phyloP scores from a whole-genome alignment of 2,888 invertebrate genomes.

The Bedellia somnulentella region DNA sequence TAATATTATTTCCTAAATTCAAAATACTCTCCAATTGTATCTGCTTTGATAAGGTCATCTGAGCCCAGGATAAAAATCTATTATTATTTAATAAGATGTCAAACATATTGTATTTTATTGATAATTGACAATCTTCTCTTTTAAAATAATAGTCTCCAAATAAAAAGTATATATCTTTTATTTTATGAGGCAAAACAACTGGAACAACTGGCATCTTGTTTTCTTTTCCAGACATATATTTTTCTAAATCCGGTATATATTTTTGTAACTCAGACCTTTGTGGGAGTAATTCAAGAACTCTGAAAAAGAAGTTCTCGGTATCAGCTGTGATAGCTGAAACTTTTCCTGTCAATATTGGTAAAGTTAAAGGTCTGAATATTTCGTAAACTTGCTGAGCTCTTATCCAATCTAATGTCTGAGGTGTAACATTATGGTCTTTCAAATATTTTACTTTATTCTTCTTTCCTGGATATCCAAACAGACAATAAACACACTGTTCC shows the following conservation, averaged over 20 bases:
- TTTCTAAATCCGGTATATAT: constrained; percentile 63
- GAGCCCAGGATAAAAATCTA: constrained; percentile 91
- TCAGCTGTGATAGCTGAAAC: constrained; percentile 80
- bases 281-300: constrained; percentile 71
- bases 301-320: constrained; percentile 72
- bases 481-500: constrained; percentile 82
- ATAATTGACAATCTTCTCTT: constrained; percentile 73
- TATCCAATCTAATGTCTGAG: constrained; percentile 71
- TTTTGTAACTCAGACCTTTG: constrained; percentile 67
- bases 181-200: constrained; percentile 57
- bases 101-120: constrained; percentile 78
- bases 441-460: constrained; percentile 64
- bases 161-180: constrained; percentile 83
- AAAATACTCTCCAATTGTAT: constrained; percentile 78
- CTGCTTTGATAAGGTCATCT: constrained; percentile 79
- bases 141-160: constrained; percentile 93
- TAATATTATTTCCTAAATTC: constrained; percentile 68
- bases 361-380: constrained; percentile 74
- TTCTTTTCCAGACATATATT: constrained; percentile 67
- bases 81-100: constrained; percentile 81
- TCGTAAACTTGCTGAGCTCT: constrained; percentile 76
- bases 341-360: constrained; percentile 81
- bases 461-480: constrained; percentile 80
- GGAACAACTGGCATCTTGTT: constrained; percentile 58
- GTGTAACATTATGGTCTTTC: constrained; percentile 74